phyloP scores from a whole-genome alignment of 1,140 invertebrate genomes.

The Trichonephila inaurata region DNA sequence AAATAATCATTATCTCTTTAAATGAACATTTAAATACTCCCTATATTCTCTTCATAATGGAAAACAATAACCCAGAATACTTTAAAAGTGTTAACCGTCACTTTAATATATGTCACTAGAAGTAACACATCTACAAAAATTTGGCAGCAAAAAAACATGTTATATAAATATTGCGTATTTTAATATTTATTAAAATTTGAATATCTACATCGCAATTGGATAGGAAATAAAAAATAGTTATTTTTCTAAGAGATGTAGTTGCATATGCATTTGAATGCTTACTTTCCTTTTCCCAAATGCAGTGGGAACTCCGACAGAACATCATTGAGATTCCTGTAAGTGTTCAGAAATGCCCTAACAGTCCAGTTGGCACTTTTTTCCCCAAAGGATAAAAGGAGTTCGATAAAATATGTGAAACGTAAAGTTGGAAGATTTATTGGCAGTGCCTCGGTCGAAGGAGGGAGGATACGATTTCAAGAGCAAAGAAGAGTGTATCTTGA shows the following conservation, averaged over 20 bases:
- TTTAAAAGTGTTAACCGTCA: too few relatives aligned
- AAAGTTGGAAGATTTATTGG: conserved; percentile 49
- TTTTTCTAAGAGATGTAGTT: neutral
- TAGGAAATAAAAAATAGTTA: too few relatives aligned
- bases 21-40: too few relatives aligned
- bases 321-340: neutral
- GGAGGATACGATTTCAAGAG: conserved; percentile 38
- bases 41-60: too few relatives aligned
- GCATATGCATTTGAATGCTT: conserved; percentile 13
- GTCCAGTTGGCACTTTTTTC: conserved; percentile 26
- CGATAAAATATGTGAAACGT: conserved; percentile 48
- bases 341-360: conserved; percentile 8
- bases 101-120: too few relatives aligned
- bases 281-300: neutral
- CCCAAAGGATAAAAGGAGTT: neutral
- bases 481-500: conserved; percentile 43
- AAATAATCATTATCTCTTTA: too few relatives aligned
- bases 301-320: neutral
- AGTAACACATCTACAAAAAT: too few relatives aligned
- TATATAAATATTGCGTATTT: too few relatives aligned
- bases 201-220: too few relatives aligned
- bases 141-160: too few relatives aligned
- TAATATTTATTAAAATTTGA: too few relatives aligned
- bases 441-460: neutral
- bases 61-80: too few relatives aligned